A percentile compares a stretch with the other conserved stretches of the same genome.
These are phyloP conservation scores for Thymelicus sylvestris DNA, from an alignment of 2,888 invertebrate genomes.

Conservation along the genomic window DNA sequence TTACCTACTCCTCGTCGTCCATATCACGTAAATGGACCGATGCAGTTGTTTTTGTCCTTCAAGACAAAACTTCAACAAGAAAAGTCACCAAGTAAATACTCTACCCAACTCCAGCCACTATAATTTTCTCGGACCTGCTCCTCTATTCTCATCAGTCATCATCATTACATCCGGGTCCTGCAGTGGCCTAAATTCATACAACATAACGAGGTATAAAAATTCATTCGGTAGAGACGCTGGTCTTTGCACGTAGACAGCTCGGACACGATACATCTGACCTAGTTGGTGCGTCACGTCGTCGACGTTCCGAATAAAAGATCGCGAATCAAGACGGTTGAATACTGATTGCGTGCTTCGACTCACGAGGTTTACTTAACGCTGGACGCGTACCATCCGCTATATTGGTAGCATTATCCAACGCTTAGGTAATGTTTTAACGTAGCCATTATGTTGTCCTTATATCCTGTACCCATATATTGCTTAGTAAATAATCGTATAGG, in stretches of 20 bases:
- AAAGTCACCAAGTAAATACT: too few relatives aligned
- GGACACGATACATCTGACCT: slow-evolving; percentile 58
- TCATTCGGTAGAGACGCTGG: slow-evolving; percentile 40
- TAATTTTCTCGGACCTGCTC: too few relatives aligned
- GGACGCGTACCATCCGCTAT: not conserved
- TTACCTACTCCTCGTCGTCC: too few relatives aligned
- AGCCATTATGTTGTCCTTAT: not conserved
- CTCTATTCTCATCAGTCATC: too few relatives aligned
- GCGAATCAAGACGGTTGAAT: slow-evolving; percentile 22
- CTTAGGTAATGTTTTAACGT: slow-evolving; percentile 15
- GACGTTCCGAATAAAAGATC: slow-evolving; percentile 58
- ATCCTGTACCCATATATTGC: not conserved
- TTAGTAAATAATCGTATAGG: too few relatives aligned
- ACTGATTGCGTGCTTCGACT: slow-evolving; percentile 47
- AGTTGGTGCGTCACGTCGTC: slow-evolving; percentile 49
- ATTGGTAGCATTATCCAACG: slow-evolving; percentile 21
- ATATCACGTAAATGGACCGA: too few relatives aligned
- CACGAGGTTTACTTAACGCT: slow-evolving; percentile 41
- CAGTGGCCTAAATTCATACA: not conserved
- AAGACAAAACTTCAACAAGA: too few relatives aligned
- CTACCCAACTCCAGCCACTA: too few relatives aligned
- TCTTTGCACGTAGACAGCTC: slow-evolving; percentile 59
- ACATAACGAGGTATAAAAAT: not conserved
- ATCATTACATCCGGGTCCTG: not conserved
- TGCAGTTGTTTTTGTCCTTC: too few relatives aligned